phyloP scores from a whole-genome alignment of 2,113 vertebrate species.

The Paedocypris sp. region DNA sequence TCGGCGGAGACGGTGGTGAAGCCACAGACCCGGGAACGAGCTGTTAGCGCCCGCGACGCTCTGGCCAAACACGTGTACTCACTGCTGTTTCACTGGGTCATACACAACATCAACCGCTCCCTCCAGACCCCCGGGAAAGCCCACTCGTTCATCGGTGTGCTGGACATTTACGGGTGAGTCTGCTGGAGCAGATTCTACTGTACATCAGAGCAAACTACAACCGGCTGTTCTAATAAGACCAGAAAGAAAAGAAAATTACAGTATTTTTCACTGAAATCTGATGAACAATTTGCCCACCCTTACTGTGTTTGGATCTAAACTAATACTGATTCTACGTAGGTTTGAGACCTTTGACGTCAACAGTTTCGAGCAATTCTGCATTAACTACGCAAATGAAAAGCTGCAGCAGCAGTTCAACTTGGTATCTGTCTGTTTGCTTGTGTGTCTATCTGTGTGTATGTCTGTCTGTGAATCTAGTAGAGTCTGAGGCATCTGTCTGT shows the following conservation, averaged over 20 bases:
- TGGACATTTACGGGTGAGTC: constrained; percentile 92
- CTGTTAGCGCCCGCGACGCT: constrained; percentile 76
- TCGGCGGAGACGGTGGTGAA: constrained; percentile 77
- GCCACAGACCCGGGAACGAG: constrained; percentile 70
- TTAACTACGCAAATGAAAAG: constrained; percentile 97
- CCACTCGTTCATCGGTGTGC: constrained; percentile 87
- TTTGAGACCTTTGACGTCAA: constrained; percentile 97
- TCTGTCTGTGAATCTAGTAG: constrained; percentile 95
- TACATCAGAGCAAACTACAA: too few species aligned
- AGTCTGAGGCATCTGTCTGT: constrained; percentile 89
- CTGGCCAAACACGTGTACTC: constrained; percentile 92
- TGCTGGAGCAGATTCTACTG: background rate
- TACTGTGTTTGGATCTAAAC: too few species aligned
- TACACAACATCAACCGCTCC: constrained; percentile 78
- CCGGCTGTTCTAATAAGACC: too few species aligned
- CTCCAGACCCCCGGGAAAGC: constrained; percentile 78
- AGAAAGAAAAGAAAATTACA: too few species aligned
- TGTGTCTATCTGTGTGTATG: background rate
- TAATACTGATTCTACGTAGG: constrained; percentile 64
- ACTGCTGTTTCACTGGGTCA: constrained; percentile 80
- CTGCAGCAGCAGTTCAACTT: constrained; percentile 95
- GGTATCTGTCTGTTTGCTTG: constrained; percentile 56
- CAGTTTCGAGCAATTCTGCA: constrained; percentile 98
- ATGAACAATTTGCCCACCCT: too few species aligned
- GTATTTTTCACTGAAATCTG: too few species aligned